Base-by-base conservation (phyloP, 2,797 vertebrate species). In the Rhinoraja longicauda region DNA sequence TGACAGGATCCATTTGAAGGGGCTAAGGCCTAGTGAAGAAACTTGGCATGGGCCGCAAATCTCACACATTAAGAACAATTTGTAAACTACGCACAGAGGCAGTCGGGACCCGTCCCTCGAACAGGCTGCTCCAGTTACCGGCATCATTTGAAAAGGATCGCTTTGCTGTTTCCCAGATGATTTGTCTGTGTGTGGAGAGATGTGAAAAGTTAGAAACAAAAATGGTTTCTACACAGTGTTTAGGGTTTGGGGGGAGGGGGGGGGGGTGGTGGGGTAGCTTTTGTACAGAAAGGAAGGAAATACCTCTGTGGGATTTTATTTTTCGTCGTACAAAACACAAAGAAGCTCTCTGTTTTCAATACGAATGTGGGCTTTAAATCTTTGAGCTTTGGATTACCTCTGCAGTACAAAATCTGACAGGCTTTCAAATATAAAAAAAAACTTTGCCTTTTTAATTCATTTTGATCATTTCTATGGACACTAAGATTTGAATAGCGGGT, bases 301-400 rank as follows among this genome's bases (percentile, higher is more conserved):
- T 97, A 95, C 95, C 97, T 97, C 96, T 95, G 95, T 96, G 95
- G 96, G 96, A 96, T 97, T 97, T 96, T 95, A 96, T 95, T 96
- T 95, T 96, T 94, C 93, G 95, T 95, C 96, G 59, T 96, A 96
- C 96, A 96, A 96, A 95, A 95, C 94, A 97, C 97, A 97, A 98
- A 97, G 97, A 96, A 95, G 95, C 95, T 95, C 95, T 97, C 96
- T 97, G 96, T 97, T 95, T 95, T 96, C 95, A 96, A 96, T 94
- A 95, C 95, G 94, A 95, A 96, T 96, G 96, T 96, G 96, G 93
- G 97, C 96, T 97, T 97, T 97, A 96, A 97, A 97, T 97, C 97
- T 97, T 95, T 97, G 96, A 96, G 96, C 95, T 97, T 96, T 97
- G 95, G 96, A 96, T 96, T 97, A 97, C 96, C 96, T 96, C 96